Conservation (phyloP, 37 sponge, comb jelly and placozoan species). For the Chondrilla cf. caribensis region DNA sequence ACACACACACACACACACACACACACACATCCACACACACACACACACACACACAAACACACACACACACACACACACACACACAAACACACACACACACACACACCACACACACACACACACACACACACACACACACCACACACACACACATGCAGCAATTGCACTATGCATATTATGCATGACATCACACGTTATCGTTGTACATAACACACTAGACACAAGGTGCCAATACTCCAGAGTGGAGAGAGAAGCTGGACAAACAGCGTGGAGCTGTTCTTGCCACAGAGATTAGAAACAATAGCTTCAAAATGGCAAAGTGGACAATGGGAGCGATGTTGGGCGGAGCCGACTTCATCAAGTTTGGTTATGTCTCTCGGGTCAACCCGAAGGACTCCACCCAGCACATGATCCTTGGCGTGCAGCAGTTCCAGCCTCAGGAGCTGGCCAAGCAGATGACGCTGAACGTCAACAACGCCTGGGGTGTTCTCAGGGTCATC, state of each 20-base stretch:
- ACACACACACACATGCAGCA: too few species aligned
- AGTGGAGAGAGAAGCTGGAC: constrained; percentile 96
- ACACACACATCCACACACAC: too few species aligned
- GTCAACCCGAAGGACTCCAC: constrained; percentile 57
- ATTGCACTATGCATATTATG: too few species aligned
- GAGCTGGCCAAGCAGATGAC: constrained; percentile 92
- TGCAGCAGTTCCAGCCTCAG: constrained; percentile 85
- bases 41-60: too few species aligned
- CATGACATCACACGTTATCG: too few species aligned
- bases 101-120: too few species aligned
- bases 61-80: too few species aligned
- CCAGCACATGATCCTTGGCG: constrained; percentile 84
- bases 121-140: too few species aligned
- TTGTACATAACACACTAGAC: too few species aligned
- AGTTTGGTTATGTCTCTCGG: constrained; percentile 96
- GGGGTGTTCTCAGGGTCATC: constrained; percentile 92
- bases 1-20: too few species aligned
- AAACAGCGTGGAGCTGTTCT: constrained; percentile 93
- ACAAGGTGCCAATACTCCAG: constrained; percentile 50
- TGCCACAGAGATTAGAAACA: constrained; percentile 98
- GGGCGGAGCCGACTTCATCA: constrained; percentile 89
- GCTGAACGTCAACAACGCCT: constrained; percentile 88
- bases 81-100: too few species aligned
- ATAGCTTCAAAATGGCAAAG: constrained; percentile 94
- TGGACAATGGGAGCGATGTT: constrained; percentile 88